Evolutionary conservation across 2,888 invertebrate species (phyloP), one percentile per base, ranked within the genome.

Genomic region (Nephrotoma flavescens): DNA sequence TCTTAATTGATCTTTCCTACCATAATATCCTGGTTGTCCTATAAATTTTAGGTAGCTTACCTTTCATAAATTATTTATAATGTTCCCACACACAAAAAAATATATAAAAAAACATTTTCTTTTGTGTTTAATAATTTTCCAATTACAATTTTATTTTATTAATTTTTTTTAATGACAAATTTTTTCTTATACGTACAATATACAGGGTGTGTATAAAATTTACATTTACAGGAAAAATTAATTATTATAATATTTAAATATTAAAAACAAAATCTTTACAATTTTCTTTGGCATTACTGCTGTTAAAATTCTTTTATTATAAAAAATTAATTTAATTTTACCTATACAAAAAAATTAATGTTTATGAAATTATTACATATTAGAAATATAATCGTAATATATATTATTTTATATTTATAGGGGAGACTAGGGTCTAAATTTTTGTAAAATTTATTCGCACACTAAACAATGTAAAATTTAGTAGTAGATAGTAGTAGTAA

Each of bases 231-330:
- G 15, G 15, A 15, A 52, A 52, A 31, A 71, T 31, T 71, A 71
- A 71, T 31, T 31, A 31, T 31, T 31, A 31, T 31, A 31, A 31
- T 31, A 31, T 31, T 71, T 9, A 42, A 83, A 83, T 31, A 31
- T 41, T 83, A 84, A 15, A 42, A 84, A 84, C 6, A 41, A 84
- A 84, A 84, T 12, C 41, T 85, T 44, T 85, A 85, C 85, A 85
- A n/a, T 42, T 85, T 44, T 85, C 85, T 85, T 85, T 85, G 85
- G 85, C 85, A 85, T 85, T 44, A 85, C 85, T 44, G 85, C 85
- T 85, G 85, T 85, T 85, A 85, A 71, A 44, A 44, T 85, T 31
- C 31, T 85, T 85, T 84, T 84, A 84, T 84, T 84, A 84, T 84
- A 84, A 42, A 42, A 84, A 84, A 42, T 84, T 84, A 84, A 84